These are phyloP conservation scores for Sphaerodactylus townsendi DNA, from an alignment of 2,113 vertebrate species.

Conservation along the genomic window DNA sequence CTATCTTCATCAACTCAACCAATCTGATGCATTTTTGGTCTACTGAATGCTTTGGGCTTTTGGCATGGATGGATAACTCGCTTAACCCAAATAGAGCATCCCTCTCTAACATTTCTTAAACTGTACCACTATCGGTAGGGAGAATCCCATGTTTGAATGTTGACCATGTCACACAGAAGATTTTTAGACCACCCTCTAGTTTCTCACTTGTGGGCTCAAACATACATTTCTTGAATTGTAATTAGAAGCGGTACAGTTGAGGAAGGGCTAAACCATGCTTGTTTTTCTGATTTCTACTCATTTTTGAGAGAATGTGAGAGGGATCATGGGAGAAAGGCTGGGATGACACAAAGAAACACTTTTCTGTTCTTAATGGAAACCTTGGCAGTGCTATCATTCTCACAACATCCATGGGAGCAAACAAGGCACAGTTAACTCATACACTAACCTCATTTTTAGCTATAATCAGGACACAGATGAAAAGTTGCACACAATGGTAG, in stretches of 20 bases:
- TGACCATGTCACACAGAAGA: no score
- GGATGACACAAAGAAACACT: conserved; percentile 15
- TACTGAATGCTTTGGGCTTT: not conserved
- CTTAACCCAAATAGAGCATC: not conserved
- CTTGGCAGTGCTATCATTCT: not conserved
- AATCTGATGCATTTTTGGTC: not conserved
- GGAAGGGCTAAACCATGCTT: not conserved
- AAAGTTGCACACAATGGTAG: not conserved
- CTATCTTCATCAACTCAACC: not conserved
- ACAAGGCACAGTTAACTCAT: not conserved
- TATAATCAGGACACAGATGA: not conserved
- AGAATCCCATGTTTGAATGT: no score
- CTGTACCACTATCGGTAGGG: not conserved
- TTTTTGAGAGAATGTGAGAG: not conserved
- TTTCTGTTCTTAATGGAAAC: conserved; percentile 16
- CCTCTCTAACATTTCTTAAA: not conserved
- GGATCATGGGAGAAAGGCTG: not conserved
- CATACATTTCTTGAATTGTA: not conserved
- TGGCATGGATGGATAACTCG: not conserved
- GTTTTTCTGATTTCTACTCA: not conserved
- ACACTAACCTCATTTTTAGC: not conserved
- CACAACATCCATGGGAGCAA: conserved; percentile 16
- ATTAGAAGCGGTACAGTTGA: not conserved
- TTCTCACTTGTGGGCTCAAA: not conserved
- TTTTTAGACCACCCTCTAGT: not conserved